Evolutionary conservation across 1,140 invertebrate genomes (phyloP).

Genomic region (Drosophila malerkotliana): DNA sequence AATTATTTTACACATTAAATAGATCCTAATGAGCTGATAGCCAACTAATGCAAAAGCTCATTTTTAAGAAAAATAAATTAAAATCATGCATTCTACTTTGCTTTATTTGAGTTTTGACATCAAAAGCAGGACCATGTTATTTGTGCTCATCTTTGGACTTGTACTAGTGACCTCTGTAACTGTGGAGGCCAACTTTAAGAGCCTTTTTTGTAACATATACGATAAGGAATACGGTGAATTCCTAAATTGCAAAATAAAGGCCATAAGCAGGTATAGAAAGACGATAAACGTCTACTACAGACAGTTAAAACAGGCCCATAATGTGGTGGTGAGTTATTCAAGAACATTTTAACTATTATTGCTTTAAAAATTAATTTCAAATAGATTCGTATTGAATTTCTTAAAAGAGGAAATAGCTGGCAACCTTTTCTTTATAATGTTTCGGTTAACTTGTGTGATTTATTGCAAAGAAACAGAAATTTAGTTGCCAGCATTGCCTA

Average conservation of each 20-base stretch:
- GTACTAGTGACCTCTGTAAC: not conserved
- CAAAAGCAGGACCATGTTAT: not conserved
- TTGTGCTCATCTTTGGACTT: not conserved
- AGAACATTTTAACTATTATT: not conserved
- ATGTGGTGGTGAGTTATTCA: not conserved
- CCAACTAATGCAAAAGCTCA: no score
- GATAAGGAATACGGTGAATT: constrained; percentile 9
- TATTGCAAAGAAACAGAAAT: constrained; percentile 4
- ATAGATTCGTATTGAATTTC: constrained; percentile 20
- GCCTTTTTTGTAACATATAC: constrained; percentile 9
- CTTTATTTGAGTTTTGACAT: no score
- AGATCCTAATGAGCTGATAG: not conserved
- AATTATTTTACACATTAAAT: not conserved
- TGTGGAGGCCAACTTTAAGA: constrained; percentile 26
- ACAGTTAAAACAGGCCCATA: not conserved
- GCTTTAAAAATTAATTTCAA: not conserved
- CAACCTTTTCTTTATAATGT: constrained; percentile 16
- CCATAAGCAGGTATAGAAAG: constrained; percentile 26
- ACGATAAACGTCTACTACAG: constrained; percentile 9
- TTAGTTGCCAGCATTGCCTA: not conserved
- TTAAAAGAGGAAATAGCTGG: constrained; percentile 26
- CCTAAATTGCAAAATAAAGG: constrained; percentile 20
- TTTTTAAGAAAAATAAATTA: no score
- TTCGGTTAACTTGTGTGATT: constrained; percentile 9
- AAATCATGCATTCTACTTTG: no score